Base-by-base conservation (phyloP, 2,797 vertebrate species). In the Paratrypauchen microcephalus region DNA sequence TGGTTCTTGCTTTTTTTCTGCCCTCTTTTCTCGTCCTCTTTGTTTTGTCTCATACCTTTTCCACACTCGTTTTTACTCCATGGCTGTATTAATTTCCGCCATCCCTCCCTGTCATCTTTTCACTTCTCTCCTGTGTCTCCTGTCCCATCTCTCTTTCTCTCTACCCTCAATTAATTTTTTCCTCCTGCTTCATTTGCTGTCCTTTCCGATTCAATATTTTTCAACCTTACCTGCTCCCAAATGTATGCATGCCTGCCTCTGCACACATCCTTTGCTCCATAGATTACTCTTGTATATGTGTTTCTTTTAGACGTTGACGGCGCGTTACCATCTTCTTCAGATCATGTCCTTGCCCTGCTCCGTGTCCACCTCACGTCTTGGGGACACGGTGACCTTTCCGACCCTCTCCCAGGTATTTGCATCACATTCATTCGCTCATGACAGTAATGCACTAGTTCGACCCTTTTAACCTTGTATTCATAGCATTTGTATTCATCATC, bases 91-190 rank as follows among this genome's bases (percentile, higher is more conserved):
- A 28, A 76, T 86, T 87, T 79, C 68, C 72, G 72, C 68, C 52
- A 52, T 79, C 67, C 76, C 79, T 71, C 75, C 64, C 65, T 18
- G 26, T 77, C 66, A 61, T 80, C 71, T 65, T 61, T 80, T 70
- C 69, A 66, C 66, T 68, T 68, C 69, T 57, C 62, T 56, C 41
- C 71, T 41, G 70, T 78, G 52, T 41, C 80, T 72, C 41, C 61
- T 86, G 70, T 71, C 75, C 85, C 73, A 28, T 83, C 77, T 80
- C 80, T 83, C 80, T 74, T 78, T 74, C 85, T 83, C 85, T 83
- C 80, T 79, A 81, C 85, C 89, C 88, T 86, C 85, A 88, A 87
- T 92, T 90, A 88, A 92, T 90, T 88, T 87, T 85, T 85, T 89
- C 73, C 86, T 87, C 86, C 78, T 82, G 82, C 86, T 85, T 87